These are phyloP conservation scores for Gnathonemus echidnorhynchus DNA, from an alignment of 2,113 vertebrate genomes.

Conservation along the genomic window DNA sequence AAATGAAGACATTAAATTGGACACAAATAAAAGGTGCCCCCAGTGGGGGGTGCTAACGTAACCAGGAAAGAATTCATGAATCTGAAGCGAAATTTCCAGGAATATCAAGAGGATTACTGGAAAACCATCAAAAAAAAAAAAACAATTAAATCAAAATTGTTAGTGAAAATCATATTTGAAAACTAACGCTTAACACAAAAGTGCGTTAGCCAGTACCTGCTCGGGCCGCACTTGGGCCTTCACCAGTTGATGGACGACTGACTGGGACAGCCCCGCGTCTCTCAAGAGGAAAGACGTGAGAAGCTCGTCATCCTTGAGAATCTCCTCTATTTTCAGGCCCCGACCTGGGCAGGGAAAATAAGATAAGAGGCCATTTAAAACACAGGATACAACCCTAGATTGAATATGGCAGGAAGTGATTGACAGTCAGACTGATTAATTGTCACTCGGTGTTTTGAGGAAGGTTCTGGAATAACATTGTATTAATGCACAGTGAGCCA, in stretches of 20 bases:
- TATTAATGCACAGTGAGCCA: neutral
- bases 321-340: slow-evolving; percentile 75
- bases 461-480: slow-evolving; percentile 1
- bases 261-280: slow-evolving; percentile 63
- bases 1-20: neutral
- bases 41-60: neutral
- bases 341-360: slow-evolving; percentile 57
- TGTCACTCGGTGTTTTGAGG: neutral
- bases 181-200: neutral
- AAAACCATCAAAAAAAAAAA: neutral
- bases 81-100: neutral
- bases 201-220: slow-evolving; percentile 61
- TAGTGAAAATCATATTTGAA: neutral
- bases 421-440: slow-evolving; percentile 11
- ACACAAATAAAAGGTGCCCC: neutral
- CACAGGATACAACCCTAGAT: slow-evolving; percentile 4
- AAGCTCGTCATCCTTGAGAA: slow-evolving; percentile 83
- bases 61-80: neutral
- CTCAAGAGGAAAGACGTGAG: slow-evolving; percentile 73
- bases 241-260: slow-evolving; percentile 73
- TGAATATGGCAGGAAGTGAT: neutral
- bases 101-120: neutral
- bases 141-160: neutral
- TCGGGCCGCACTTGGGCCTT: slow-evolving; percentile 78
- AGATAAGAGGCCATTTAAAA: slow-evolving; percentile 21